Base-by-base conservation (phyloP, 1,140 invertebrate species). In the Drosophila nigromelanica region DNA sequence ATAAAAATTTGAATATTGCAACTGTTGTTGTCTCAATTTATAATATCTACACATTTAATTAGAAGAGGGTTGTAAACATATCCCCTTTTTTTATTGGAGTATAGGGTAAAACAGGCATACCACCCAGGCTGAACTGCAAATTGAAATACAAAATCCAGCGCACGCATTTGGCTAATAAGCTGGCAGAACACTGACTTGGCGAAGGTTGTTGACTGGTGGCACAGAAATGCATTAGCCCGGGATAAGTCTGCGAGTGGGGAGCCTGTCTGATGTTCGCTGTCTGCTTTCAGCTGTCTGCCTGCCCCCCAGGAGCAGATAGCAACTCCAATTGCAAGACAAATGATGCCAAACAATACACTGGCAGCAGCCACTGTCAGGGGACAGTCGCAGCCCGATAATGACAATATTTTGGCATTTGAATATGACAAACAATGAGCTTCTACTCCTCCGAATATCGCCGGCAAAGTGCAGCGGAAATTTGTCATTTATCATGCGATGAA, bases 341-440 rank as follows among this genome's bases (percentile, higher is more conserved):
- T 89, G 83, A 89, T 89, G 47, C 42, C 62, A 42, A 55, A 66
- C 60, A 78, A 82, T 78, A 67, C 39, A 27, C 48, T 43, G 52
- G 55, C 58, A 48, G 33, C 50, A 56, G 43, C 21, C 54, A 40
- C 33, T 42, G 42, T 14, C 63, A 58, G 45, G 18, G 24, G 37
- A 47, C 15, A 37, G 12, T 66, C 52, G 15, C 50, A 35, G 54
- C 59, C 27, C 39, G 66, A 81, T 81, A 86, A 87, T 81, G 82
- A 87, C 78, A 86, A 81, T 87, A 87, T 87, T 78, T 59, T 87
- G 77, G 74, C 71, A 81, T 81, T 86, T 87, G 81, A 87, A 86
- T 79, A 89, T 89, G 85, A 89, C 83, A 80, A 89, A 87, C 76
- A 89, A 87, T 89, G 76, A 76, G 75, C 14, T 56, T 42, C 45